Evolutionary conservation across 2,797 vertebrate species (phyloP), one percentile per base, ranked within the genome.

Genomic region (Gymnothorax reevesii): DNA sequence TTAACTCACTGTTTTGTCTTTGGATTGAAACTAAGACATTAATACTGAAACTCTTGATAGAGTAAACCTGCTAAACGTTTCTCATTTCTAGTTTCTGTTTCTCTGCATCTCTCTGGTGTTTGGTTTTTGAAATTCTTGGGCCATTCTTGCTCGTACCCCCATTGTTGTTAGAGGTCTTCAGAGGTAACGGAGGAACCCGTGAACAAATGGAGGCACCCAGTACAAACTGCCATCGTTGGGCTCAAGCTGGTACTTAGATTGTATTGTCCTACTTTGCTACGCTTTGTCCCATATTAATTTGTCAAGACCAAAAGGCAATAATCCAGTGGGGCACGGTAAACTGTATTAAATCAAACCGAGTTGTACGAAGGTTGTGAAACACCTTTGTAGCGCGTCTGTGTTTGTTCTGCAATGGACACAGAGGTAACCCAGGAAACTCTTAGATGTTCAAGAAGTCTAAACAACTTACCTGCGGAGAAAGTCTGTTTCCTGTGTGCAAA

Each of bases 161-260:
- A 90, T 87, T 90, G 92, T 90, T 87, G 90, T 80, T 94, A 96
- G 96, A 96, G 95, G 94, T 93, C 87, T 87, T 93, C 87, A 88
- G 93, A 93, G 90, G 90, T 93, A 88, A 93, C 92, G 52, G 95
- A 96, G 91, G 96, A 96, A 83, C 88, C 93, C 86, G 88, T 94
- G 91, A 96, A 95, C 95, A 96, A 94, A 93, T 96, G 96, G 96
- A 95, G 94, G 93, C 92, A 95, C 94, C 96, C 95, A 94, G 96
- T 97, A 95, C 95, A 95, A 94, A 95, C 93, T 90, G 96, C 95
- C 95, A 95, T 96, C 96, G 94, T 95, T 88, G 96, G 96, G 95
- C 95, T 96, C 93, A 96, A 96, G 94, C 95, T 96, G 96, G 94
- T 97, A 96, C 94, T 94, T 95, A 89, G 91, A 91, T 91, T 93